Evolutionary conservation across 2,888 invertebrate species (phyloP), one percentile per base, ranked within the genome.

Genomic region (Zygaena filipendulae): DNA sequence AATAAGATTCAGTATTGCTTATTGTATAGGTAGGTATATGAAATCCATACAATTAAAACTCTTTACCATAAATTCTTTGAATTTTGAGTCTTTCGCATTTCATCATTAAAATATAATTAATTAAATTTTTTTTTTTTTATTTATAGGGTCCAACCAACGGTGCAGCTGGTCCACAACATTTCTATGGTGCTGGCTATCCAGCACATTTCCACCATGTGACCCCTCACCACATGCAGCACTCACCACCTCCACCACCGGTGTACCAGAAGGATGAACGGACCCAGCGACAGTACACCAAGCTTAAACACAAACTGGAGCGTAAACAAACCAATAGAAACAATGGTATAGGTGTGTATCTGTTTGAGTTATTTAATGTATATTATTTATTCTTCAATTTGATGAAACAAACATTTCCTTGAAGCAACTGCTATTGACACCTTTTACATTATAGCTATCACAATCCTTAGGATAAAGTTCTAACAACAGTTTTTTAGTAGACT

Each of bases 221-320:
- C 37, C 63, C 68, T 46, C 81, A 85, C 50, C 87, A 86, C 54
- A 82, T 86, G 69, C 87, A 87, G 45, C 87, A 86, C 67, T 87
- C 87, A 40, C 87, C 87, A 30, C 87, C 87, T 29, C 86, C 87
- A 25, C 82, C 79, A 3, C 71, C 68, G 2, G 67, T 69, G 21
- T 87, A 83, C 63, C 88, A 87, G 54, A 89, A 91, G 60, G 90
- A 91, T 61, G 92, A 92, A 62, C 81, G 92, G 48, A 84, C 89
- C 21, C 90, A 90, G 55, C 77, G 89, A 38, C 90, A 90, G 61
- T 87, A 88, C 57, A 85, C 84, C 39, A 92, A 91, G 67, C 77
- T 91, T 47, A 85, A 87, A 59, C 86, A 87, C 49, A 91, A 91
- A 66, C 68, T 90, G 42, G 90, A 91, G 54, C 82, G 86, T 42